Percentiles rank a stretch among this genome's conserved stretches.
Evolutionary conservation across 1,140 invertebrate genomes (phyloP).

Genomic region (Armadillidium nasatum): DNA sequence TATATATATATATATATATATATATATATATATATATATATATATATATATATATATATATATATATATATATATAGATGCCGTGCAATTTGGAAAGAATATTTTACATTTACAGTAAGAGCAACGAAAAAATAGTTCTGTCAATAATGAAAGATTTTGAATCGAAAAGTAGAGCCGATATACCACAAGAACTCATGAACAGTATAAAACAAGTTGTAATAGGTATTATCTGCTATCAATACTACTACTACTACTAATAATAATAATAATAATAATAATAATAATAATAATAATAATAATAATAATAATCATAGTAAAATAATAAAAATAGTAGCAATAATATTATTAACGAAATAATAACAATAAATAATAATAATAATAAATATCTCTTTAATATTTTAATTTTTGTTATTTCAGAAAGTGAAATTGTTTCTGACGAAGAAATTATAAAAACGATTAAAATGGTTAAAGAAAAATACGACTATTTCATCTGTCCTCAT

Average conservation of each 20-base stretch:
- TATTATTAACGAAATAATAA: no score
- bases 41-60: constrained; percentile 3
- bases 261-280: no score
- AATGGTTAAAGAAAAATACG: background rate
- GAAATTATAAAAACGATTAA: background rate
- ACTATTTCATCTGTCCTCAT: background rate
- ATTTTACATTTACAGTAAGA: constrained; percentile 1
- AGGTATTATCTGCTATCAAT: background rate
- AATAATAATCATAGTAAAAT: no score
- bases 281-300: no score
- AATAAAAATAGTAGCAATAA: no score
- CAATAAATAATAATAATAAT: no score
- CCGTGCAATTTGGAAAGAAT: background rate
- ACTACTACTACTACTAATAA: no score
- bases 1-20: constrained; percentile 2
- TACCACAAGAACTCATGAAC: background rate
- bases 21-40: background rate
- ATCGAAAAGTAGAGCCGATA: background rate
- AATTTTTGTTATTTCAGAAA: no score
- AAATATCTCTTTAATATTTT: no score
- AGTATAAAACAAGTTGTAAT: background rate
- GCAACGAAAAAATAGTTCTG: background rate
- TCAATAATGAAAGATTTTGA: background rate
- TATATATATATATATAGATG: background rate
- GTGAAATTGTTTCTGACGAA: background rate